phyloP scores from a whole-genome alignment of 1,140 invertebrate species.

The Cotesia glomerata region DNA sequence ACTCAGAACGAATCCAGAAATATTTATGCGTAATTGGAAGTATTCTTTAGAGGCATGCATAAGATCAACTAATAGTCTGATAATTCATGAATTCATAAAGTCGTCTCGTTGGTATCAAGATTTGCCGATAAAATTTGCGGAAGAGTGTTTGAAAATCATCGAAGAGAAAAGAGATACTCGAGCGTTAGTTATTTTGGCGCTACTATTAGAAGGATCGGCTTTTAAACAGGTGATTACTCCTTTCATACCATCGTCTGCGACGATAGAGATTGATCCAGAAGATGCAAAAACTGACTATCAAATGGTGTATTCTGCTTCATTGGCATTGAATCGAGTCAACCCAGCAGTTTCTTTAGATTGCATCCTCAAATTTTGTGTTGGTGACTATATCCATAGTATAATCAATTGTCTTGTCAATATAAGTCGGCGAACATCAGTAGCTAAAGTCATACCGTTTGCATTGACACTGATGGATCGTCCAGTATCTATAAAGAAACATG shows the following conservation, averaged over 20 bases:
- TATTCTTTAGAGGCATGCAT: constrained; percentile 34
- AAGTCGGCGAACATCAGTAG: constrained; percentile 13
- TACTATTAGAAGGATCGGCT: constrained; percentile 35
- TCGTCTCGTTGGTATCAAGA: constrained; percentile 47
- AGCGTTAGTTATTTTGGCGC: constrained; percentile 29
- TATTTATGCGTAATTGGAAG: constrained; percentile 33
- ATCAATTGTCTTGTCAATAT: constrained; percentile 21
- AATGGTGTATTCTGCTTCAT: not conserved
- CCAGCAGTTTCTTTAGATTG: constrained; percentile 40
- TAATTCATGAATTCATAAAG: constrained; percentile 37
- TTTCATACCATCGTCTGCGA: constrained; percentile 23
- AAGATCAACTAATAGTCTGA: not conserved
- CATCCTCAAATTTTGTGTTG: constrained; percentile 33
- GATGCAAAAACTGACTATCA: constrained; percentile 4
- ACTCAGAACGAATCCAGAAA: not conserved
- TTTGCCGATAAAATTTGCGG: constrained; percentile 45
- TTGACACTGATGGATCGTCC: constrained; percentile 28
- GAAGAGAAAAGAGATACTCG: not conserved
- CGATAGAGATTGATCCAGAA: constrained; percentile 11
- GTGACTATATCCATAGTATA: constrained; percentile 38
- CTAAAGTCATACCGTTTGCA: constrained; percentile 31
- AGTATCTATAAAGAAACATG: constrained; percentile 45
- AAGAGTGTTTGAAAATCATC: constrained; percentile 24
- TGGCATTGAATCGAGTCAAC: constrained; percentile 23
- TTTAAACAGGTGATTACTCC: constrained; percentile 37